These are phyloP conservation scores for Cyrtorhinus lividipennis DNA, from an alignment of 1,140 invertebrate species.

Conservation along the genomic window DNA sequence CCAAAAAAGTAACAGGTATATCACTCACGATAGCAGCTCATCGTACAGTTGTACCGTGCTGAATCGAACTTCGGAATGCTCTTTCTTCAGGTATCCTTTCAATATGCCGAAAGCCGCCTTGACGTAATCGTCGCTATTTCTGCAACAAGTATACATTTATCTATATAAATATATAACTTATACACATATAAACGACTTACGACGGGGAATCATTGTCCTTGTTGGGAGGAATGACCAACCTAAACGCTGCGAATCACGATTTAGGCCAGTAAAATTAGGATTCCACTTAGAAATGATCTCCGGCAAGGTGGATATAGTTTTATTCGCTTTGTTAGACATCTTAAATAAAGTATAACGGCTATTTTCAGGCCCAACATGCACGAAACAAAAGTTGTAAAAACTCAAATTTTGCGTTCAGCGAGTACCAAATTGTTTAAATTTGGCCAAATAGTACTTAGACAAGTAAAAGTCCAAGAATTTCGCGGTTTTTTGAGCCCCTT, in stretches of 20 bases:
- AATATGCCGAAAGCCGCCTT: neutral
- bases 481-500: too few relatives aligned
- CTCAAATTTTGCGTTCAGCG: too few relatives aligned
- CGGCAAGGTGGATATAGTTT: too few relatives aligned
- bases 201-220: neutral
- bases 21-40: constrained; percentile 36
- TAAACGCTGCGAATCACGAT: neutral
- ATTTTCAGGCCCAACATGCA: too few relatives aligned
- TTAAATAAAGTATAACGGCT: too few relatives aligned
- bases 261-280: neutral
- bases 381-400: too few relatives aligned
- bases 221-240: neutral
- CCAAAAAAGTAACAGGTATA: too few relatives aligned
- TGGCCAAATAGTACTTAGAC: too few relatives aligned
- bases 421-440: too few relatives aligned
- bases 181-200: neutral
- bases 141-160: neutral
- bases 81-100: constrained; percentile 29
- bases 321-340: too few relatives aligned
- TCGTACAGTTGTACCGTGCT: constrained; percentile 38
- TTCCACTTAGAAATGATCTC: neutral
- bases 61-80: constrained; percentile 42
- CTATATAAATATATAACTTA: too few relatives aligned
- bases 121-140: neutral
- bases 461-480: too few relatives aligned